Conservation (phyloP, 2,113 vertebrate genomes). For the Corydoras maculifer region DNA sequence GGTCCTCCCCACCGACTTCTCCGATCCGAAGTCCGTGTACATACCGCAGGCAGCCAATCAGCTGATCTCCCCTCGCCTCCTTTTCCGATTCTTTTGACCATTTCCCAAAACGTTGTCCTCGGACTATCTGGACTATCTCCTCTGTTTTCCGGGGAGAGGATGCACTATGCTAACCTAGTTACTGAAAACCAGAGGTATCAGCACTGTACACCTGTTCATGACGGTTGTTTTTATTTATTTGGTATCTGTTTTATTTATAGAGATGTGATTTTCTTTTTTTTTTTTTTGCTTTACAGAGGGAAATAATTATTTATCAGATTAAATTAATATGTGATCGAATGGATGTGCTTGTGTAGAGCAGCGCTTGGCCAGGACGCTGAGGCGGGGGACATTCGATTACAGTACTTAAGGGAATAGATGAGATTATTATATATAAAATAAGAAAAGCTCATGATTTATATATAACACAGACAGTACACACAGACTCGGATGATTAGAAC, state of each 20-base stretch:
- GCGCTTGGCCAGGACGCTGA: background rate
- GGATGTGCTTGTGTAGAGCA: conserved; percentile 20
- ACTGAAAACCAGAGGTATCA: conserved; percentile 43
- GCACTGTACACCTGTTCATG: conserved; percentile 67
- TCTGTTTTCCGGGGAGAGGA: conserved; percentile 38
- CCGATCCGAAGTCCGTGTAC: conserved; percentile 7
- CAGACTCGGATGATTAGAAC: too few species aligned
- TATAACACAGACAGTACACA: too few species aligned
- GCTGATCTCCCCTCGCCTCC: too few species aligned
- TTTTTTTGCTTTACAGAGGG: conserved; percentile 40
- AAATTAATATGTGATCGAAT: conserved; percentile 46
- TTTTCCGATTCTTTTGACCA: too few species aligned
- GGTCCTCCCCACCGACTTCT: too few species aligned
- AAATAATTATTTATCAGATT: conserved; percentile 65
- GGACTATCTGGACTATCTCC: conserved; percentile 43
- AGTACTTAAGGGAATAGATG: background rate
- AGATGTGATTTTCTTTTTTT: conserved; percentile 36
- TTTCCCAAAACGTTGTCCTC: conserved; percentile 21
- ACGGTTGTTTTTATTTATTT: conserved; percentile 66
- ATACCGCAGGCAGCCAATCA: background rate
- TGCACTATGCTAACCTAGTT: conserved; percentile 56
- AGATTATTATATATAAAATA: background rate
- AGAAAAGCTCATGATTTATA: too few species aligned
- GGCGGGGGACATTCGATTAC: background rate
- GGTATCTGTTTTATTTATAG: conserved; percentile 67